Evolutionary conservation across 2,888 invertebrate species (phyloP), one percentile per base, ranked within the genome.

Genomic region (Himalopsyche tibetana): DNA sequence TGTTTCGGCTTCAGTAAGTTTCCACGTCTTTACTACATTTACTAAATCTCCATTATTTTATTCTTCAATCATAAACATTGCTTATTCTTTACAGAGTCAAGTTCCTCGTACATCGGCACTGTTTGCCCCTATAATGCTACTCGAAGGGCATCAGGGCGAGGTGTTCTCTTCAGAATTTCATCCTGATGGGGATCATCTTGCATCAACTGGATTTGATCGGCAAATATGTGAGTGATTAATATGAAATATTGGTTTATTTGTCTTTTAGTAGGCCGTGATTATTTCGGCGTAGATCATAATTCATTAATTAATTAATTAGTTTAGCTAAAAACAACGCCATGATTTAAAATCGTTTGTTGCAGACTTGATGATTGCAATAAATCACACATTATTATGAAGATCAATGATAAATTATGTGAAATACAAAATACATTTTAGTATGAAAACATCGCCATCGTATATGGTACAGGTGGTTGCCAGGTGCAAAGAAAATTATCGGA

Each of bases 91-190:
- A 2, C 45, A 88, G 85, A 55, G 36, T 42, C 84, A 96, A 89
- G 95, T 96, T 51, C 95, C 95, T 63, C 93, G 99, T 88, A 98
- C 98, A 15, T 99, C 99, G 0, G 96, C 95, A 89, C 93, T 99
- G 2, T 94, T 96, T 91, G 96, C 98, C 0, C 99, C 99, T 0
- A 99, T 99, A 85, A 99, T 99, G 98, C 93, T 98, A 63, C 92
- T 99, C 83, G 97, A 98, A 90, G 99, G 99, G 0, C 99, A 99
- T 91, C 97, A 98, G 91, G 99, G 99, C 12, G 99, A 99, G 91
- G 96, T 99, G 89, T 99, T 98, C 91, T 95, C 96, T 4, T 94
- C 96, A 9, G 97, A 97, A 91, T 99, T 99, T 91, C 98, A 99
- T 91, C 99, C 99, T 0, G 99, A 99, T 90, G 99, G 99, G 5